These are phyloP conservation scores for Drosophila peninsularis DNA, from an alignment of 2,888 invertebrate species.

Conservation along the genomic window DNA sequence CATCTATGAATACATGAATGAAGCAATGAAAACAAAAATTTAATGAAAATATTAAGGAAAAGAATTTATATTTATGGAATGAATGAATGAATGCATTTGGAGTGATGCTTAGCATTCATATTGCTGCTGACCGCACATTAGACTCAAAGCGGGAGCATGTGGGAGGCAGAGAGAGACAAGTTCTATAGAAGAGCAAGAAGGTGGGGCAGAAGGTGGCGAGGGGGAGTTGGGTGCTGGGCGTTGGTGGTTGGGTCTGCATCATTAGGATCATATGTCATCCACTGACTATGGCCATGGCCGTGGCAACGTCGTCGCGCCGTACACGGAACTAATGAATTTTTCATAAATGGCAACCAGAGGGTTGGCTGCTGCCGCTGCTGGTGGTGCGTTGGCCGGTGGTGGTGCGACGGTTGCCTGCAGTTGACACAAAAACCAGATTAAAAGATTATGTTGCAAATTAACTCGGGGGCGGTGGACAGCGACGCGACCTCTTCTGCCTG, in stretches of 20 bases:
- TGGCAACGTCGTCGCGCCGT: slow-evolving; percentile 17
- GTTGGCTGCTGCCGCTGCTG: slow-evolving; percentile 7
- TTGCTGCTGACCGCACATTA: slow-evolving; percentile 37
- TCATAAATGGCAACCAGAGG: slow-evolving; percentile 67
- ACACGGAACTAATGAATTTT: slow-evolving; percentile 75
- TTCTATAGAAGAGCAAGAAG: neutral
- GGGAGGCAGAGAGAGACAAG: neutral
- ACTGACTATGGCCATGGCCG: slow-evolving; percentile 7
- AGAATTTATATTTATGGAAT: neutral
- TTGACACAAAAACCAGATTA: slow-evolving; percentile 81
- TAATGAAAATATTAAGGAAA: neutral
- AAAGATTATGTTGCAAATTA: slow-evolving; percentile 81
- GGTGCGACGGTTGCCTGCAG: slow-evolving; percentile 52
- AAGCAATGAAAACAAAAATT: neutral
- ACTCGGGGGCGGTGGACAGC: slow-evolving; percentile 56
- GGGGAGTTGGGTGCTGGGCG: neutral
- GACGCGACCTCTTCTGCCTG: slow-evolving; percentile 7
- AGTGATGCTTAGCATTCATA: neutral
- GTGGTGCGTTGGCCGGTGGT: slow-evolving; percentile 16
- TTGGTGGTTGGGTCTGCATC: slow-evolving; percentile 38
- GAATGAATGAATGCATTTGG: slow-evolving; percentile 1
- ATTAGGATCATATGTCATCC: slow-evolving; percentile 74
- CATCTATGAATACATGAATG: neutral
- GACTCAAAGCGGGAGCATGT: slow-evolving; percentile 15
- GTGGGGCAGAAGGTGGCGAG: neutral